Evolutionary conservation across 2,888 invertebrate species (phyloP).

Genomic region (Tetheella fluctuosa): DNA sequence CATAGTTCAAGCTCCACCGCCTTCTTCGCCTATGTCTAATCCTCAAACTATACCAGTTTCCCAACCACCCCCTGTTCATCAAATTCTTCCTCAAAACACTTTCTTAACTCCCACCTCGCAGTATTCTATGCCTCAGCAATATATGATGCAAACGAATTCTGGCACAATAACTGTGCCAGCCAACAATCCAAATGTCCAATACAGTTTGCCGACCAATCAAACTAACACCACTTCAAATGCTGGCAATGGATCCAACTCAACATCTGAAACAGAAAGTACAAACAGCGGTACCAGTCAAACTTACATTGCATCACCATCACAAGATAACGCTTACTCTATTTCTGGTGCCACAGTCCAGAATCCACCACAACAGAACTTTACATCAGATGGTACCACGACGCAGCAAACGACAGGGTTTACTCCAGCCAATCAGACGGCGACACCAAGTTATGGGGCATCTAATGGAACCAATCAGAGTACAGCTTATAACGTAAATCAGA

Average conservation of each 20-base stretch:
- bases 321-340: slow-evolving; percentile 64
- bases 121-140: slow-evolving; percentile 70
- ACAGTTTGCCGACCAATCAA: slow-evolving; percentile 60
- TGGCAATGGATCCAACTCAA: slow-evolving; percentile 58
- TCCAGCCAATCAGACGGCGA: slow-evolving; percentile 52
- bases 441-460: slow-evolving; percentile 56
- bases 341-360: slow-evolving; percentile 53
- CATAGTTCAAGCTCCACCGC: slow-evolving; percentile 69
- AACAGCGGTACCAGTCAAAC: slow-evolving; percentile 65
- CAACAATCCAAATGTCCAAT: slow-evolving; percentile 66
- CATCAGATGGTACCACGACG: slow-evolving; percentile 55
- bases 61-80: slow-evolving; percentile 65
- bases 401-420: slow-evolving; percentile 54
- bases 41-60: slow-evolving; percentile 56
- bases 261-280: slow-evolving; percentile 57
- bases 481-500: slow-evolving; percentile 54
- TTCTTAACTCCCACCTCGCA: slow-evolving; percentile 71
- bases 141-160: slow-evolving; percentile 70
- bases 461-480: slow-evolving; percentile 58
- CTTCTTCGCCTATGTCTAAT: slow-evolving; percentile 62
- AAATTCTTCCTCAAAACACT: slow-evolving; percentile 66
- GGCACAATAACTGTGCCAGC: slow-evolving; percentile 59
- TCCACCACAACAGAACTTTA: slow-evolving; percentile 54
- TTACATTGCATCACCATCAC: slow-evolving; percentile 75
- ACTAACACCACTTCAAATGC: slow-evolving; percentile 52